Evolutionary conservation across 2,888 invertebrate genomes (phyloP).

Genomic region (Agriopis aurantiaria): DNA sequence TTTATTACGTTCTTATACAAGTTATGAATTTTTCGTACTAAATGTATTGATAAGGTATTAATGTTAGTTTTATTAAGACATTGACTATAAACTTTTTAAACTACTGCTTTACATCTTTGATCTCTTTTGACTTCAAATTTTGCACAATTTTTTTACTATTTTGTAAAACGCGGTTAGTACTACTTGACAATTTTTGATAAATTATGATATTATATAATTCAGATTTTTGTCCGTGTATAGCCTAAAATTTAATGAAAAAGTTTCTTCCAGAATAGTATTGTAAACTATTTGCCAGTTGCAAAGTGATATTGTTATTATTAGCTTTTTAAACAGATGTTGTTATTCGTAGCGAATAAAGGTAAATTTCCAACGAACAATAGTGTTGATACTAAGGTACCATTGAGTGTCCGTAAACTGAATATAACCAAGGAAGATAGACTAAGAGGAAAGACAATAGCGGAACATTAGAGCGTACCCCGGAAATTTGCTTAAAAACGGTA

Average conservation of each 20-base stretch:
- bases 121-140: conserved; percentile 32
- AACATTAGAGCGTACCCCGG: too few species aligned
- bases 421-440: too few species aligned
- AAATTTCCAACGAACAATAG: neutral
- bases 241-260: neutral
- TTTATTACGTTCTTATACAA: conserved; percentile 32
- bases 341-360: neutral
- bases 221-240: neutral
- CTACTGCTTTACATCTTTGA: conserved; percentile 34
- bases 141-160: conserved; percentile 18
- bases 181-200: conserved; percentile 1
- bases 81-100: conserved; percentile 22
- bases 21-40: conserved; percentile 28
- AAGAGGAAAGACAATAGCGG: too few species aligned
- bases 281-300: neutral
- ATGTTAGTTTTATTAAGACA: conserved; percentile 17
- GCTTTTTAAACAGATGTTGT: neutral
- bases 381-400: neutral
- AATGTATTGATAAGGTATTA: conserved; percentile 26
- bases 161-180: conserved; percentile 4
- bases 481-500: too few species aligned
- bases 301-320: conserved; percentile 4
- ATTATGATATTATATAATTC: neutral
- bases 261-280: conserved; percentile 1
- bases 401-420: neutral